A percentile compares a stretch with the other conserved stretches of the same genome.
Evolutionary conservation across 1,140 invertebrate species (phyloP).

Genomic region (Drosophila repletoides): DNA sequence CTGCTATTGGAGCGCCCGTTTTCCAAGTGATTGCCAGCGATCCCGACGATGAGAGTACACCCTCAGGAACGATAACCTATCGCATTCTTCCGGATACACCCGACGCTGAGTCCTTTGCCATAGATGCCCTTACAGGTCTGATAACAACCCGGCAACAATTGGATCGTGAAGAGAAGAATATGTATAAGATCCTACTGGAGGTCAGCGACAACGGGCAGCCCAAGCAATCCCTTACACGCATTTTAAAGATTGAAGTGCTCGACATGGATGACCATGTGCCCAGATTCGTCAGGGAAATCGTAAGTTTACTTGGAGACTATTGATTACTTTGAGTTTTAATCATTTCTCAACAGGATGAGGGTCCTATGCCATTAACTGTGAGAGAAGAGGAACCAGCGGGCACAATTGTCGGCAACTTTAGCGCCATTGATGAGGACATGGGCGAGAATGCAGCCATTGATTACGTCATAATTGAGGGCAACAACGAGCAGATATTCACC

Average conservation of each 20-base stretch:
- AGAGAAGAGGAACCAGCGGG: slow-evolving; percentile 87
- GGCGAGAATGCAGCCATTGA: slow-evolving; percentile 90
- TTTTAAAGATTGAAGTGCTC: slow-evolving; percentile 87
- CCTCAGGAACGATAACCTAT: slow-evolving; percentile 89
- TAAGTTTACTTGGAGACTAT: slow-evolving; percentile 82
- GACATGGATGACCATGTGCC: slow-evolving; percentile 93
- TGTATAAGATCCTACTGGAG: slow-evolving; percentile 89
- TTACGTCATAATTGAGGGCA: slow-evolving; percentile 89
- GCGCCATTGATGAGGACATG: slow-evolving; percentile 89
- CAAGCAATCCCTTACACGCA: slow-evolving; percentile 88
- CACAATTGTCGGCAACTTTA: slow-evolving; percentile 86
- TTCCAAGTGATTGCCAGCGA: slow-evolving; percentile 91
- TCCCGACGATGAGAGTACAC: slow-evolving; percentile 89
- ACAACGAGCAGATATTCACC: slow-evolving; percentile 87
- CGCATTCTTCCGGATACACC: slow-evolving; percentile 88
- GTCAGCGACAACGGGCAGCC: slow-evolving; percentile 89
- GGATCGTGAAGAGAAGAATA: slow-evolving; percentile 88
- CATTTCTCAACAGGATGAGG: slow-evolving; percentile 84
- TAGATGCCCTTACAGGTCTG: slow-evolving; percentile 87
- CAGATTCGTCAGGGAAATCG: slow-evolving; percentile 87
- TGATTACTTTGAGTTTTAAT: not conserved
- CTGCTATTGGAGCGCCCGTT: slow-evolving; percentile 88
- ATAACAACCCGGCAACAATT: slow-evolving; percentile 87
- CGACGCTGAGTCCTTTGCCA: slow-evolving; percentile 87
- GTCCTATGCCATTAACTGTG: slow-evolving; percentile 85